A percentile compares a stretch with the other conserved stretches of the same genome.
Evolutionary conservation across 2,113 vertebrate species (phyloP).

Genomic region (Fregetta grallaria): DNA sequence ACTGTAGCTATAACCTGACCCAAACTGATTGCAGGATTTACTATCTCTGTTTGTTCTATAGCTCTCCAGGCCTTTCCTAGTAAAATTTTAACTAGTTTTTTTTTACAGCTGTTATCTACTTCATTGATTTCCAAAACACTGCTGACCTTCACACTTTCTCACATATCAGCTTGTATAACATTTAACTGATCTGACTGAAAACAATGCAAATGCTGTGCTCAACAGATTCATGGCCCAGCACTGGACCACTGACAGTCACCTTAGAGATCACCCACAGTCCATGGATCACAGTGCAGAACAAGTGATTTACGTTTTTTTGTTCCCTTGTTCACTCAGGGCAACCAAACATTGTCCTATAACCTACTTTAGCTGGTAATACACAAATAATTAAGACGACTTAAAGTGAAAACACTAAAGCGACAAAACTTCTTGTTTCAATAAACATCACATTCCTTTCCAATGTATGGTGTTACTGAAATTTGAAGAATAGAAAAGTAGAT

Average conservation of each 20-base stretch:
- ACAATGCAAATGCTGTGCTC: not conserved
- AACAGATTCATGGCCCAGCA: not conserved
- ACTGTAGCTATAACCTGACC: not conserved
- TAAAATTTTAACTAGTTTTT: not conserved
- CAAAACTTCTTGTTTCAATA: conserved; percentile 43
- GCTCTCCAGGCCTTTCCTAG: not conserved
- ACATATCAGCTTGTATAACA: not conserved
- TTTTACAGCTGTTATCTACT: not conserved
- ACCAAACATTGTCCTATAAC: not conserved
- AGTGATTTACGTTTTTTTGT: not conserved
- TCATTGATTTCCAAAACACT: not conserved
- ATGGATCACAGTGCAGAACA: not conserved
- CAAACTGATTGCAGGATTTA: not conserved
- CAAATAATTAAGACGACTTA: not conserved
- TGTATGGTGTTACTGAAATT: not conserved
- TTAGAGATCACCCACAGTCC: not conserved
- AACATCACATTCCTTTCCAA: not conserved
- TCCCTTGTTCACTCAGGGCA: not conserved
- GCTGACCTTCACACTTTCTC: not conserved
- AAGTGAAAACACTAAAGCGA: not conserved
- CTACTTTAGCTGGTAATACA: not conserved
- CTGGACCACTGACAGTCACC: not conserved
- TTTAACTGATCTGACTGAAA: not conserved
- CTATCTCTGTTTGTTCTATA: not conserved
- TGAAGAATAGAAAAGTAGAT: conserved; percentile 11